These are phyloP conservation scores for Ifrita kowaldi DNA, from an alignment of 2,113 vertebrate species.

Conservation along the genomic window DNA sequence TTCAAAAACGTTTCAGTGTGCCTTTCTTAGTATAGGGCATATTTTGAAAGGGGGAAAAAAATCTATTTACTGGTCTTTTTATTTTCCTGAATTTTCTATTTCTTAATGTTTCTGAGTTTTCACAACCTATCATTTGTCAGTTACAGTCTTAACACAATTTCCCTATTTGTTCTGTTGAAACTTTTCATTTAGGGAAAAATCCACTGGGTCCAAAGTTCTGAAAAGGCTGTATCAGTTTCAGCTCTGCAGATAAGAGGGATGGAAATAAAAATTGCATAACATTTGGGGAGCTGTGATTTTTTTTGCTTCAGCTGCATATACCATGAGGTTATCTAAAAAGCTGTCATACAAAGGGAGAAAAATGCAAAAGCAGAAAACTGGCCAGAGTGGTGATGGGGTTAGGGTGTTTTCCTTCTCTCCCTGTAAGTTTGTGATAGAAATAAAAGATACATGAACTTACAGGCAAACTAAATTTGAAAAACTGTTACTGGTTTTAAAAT, in stretches of 20 bases:
- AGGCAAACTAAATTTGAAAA: not conserved
- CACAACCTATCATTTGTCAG: not conserved
- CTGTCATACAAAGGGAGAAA: not conserved
- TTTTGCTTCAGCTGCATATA: not conserved
- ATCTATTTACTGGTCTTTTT: not conserved
- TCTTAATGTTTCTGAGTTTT: not conserved
- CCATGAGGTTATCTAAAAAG: not conserved
- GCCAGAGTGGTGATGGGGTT: not conserved
- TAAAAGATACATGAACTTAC: not conserved
- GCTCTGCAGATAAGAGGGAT: not conserved
- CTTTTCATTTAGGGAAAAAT: not conserved
- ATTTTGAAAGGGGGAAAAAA: fast-evolving
- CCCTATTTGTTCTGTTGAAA: not conserved
- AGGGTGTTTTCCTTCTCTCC: not conserved
- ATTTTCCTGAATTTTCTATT: not conserved
- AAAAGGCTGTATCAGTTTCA: not conserved
- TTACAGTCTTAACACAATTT: not conserved
- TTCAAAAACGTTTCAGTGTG: not conserved
- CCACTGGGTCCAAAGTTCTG: not conserved
- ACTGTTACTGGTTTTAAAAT: not conserved
- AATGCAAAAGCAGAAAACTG: not conserved
- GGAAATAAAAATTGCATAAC: not conserved
- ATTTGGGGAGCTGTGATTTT: not conserved
- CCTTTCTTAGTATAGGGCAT: not conserved
- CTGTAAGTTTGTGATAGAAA: not conserved